phyloP scores from a whole-genome alignment of 2,113 vertebrate species.

The Abramis brama region DNA sequence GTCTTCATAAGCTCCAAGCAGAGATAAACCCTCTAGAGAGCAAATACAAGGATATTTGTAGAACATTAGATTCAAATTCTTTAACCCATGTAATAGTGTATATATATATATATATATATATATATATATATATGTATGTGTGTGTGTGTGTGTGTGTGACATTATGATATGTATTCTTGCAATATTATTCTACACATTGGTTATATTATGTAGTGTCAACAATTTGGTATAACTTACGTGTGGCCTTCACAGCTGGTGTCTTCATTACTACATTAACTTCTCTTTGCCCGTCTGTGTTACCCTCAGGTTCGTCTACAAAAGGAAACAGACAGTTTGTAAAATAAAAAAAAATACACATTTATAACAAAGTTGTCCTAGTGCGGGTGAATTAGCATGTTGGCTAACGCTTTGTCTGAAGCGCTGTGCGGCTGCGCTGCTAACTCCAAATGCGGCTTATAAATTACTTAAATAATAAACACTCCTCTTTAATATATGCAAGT shows the following conservation, averaged over 20 bases:
- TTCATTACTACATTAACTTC: constrained; percentile 73
- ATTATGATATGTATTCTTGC: no score
- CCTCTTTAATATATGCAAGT: not conserved
- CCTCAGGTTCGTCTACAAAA: constrained; percentile 83
- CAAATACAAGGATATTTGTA: not conserved
- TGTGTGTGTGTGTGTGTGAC: no score
- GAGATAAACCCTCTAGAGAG: constrained; percentile 86
- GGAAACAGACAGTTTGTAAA: not conserved
- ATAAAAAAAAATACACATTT: not conserved
- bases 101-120: no score
- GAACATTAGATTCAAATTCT: not conserved
- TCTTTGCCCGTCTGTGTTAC: constrained; percentile 73
- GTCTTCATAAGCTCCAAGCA: constrained; percentile 95
- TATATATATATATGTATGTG: no score
- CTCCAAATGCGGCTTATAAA: not conserved
- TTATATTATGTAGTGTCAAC: not conserved
- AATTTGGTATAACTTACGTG: constrained; percentile 75
- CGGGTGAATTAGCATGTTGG: not conserved
- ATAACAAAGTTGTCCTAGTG: not conserved
- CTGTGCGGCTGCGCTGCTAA: not conserved
- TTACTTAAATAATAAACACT: not conserved
- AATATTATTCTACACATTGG: not conserved
- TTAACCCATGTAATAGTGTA: not conserved
- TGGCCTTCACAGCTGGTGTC: constrained; percentile 84
- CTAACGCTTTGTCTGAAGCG: constrained; percentile 34